phyloP scores from a whole-genome alignment of 2,888 invertebrate genomes.

The Xylocampa areola region DNA sequence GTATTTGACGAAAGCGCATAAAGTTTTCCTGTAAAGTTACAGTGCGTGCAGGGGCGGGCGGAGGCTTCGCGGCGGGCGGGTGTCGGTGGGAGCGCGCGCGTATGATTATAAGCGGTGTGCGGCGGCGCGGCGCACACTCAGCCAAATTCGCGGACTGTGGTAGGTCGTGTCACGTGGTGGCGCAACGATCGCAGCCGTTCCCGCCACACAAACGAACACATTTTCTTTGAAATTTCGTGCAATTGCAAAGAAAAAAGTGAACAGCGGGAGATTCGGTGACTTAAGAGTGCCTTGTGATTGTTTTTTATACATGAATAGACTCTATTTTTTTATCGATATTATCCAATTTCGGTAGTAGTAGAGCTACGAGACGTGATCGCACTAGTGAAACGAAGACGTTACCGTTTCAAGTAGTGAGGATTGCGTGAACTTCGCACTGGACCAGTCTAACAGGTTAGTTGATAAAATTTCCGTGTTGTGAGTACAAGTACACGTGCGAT shows the following conservation, averaged over 20 bases:
- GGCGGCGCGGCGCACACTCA: constrained; percentile 82
- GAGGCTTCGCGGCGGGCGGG: constrained; percentile 63
- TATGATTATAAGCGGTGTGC: constrained; percentile 70
- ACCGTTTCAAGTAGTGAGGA: constrained; percentile 85
- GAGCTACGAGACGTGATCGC: constrained; percentile 77
- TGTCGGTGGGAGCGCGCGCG: constrained; percentile 41
- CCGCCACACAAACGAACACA: constrained; percentile 76
- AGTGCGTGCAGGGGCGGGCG: constrained; percentile 67
- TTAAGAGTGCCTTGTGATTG: constrained; percentile 83
- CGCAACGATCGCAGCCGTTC: constrained; percentile 86
- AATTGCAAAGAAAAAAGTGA: constrained; percentile 89
- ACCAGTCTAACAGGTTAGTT: constrained; percentile 72
- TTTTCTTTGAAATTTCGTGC: constrained; percentile 89
- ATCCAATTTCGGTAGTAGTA: constrained; percentile 69
- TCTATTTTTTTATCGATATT: constrained; percentile 74
- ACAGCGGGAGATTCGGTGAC: constrained; percentile 81
- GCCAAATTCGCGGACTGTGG: constrained; percentile 82
- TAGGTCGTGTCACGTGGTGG: constrained; percentile 86
- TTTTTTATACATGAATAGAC: constrained; percentile 71
- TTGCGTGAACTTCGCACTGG: constrained; percentile 76
- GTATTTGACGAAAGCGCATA: constrained; percentile 60
- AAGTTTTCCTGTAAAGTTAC: constrained; percentile 64
- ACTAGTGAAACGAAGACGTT: constrained; percentile 80
- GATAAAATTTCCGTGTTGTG: constrained; percentile 46
- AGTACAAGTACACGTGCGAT: constrained; percentile 34